Evolutionary conservation across 2,888 invertebrate genomes (phyloP), one percentile per base, ranked within the genome.

Genomic region (Synergus laeviventris): DNA sequence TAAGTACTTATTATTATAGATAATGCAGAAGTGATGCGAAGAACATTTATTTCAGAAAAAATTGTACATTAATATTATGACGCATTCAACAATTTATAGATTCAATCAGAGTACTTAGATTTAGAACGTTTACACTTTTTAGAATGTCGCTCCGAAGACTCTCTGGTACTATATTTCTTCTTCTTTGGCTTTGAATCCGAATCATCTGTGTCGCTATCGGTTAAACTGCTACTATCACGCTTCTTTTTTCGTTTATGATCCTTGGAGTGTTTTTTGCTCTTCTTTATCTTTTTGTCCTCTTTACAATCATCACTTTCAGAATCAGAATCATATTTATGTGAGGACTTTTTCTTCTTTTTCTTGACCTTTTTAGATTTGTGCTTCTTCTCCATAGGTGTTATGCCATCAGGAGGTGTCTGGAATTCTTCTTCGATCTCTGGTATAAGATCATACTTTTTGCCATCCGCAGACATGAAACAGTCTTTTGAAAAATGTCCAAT

Each of bases 391-490:
- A 83, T 79, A 5, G 77, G 64, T 14, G 54, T 80, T n/a, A 66
- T 76, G 16, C 76, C 77, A 21, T 70, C 49, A 1, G 75, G 16
- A 8, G n/a, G 14, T 7, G 61, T 49, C 1, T 60, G 31, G 12
- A 42, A 70, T 76, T 82, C 83, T 21, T 86, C 87, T 56, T 87
- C 86, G 8, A 84, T 81, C 62, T 91, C 91, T 12, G 91, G 91
- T 49, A 91, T 78, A 14, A 91, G 82, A 56, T 91, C 91, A 78
- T 91, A 91, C 11, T 86, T 89, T 81, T 91, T 91, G 12, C 91
- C 91, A 78, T 87, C 89, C 1, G 88, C 89, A 49, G 88, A 84
- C 87, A 89, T 86, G 78, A 91, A 91, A 81, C 91, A 91, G 76
- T 91, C 91, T 74, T 85, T 90, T 0, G 91, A 85, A 11, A 91